phyloP scores from a whole-genome alignment of 2,113 vertebrate species.

The Arothron firmamentum region DNA sequence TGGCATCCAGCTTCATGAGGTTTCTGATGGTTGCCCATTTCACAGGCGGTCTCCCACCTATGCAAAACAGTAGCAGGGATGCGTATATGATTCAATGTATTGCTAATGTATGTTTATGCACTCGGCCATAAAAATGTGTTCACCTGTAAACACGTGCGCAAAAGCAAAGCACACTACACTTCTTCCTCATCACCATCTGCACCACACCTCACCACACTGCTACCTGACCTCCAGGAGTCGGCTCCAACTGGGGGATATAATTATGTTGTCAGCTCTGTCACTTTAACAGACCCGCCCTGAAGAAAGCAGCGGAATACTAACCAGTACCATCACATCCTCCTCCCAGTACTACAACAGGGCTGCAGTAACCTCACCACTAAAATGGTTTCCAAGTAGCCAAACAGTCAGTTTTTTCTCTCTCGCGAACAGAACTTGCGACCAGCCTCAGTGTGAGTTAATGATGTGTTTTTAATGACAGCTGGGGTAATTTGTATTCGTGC shows the following conservation, averaged over 20 bases:
- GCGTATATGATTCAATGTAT: constrained; percentile 14
- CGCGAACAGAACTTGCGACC: constrained; percentile 23
- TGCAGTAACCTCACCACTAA: constrained; percentile 15
- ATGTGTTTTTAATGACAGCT: constrained; percentile 46
- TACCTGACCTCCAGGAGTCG: constrained; percentile 55
- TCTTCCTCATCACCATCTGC: constrained; percentile 33
- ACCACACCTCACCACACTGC: constrained; percentile 35
- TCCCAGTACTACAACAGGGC: constrained; percentile 23
- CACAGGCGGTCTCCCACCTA: too few relatives aligned
- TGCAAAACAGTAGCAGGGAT: too few relatives aligned
- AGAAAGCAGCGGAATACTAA: constrained; percentile 49
- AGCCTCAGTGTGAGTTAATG: constrained; percentile 37
- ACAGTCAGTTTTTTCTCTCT: constrained; percentile 12
- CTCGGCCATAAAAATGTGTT: background rate
- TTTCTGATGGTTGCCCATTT: too few relatives aligned
- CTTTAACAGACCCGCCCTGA: constrained; percentile 40
- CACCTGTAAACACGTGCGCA: constrained; percentile 3
- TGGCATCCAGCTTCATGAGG: too few relatives aligned
- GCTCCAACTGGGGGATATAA: constrained; percentile 52
- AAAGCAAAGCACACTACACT: background rate
- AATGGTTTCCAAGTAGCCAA: too few relatives aligned
- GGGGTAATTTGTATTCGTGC: constrained; percentile 38
- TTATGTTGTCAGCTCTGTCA: constrained; percentile 58
- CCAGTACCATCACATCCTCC: constrained; percentile 30
- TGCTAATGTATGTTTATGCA: constrained; percentile 53